Base-by-base conservation (phyloP, 2,888 invertebrate species). In the Dryadula phaetusa region DNA sequence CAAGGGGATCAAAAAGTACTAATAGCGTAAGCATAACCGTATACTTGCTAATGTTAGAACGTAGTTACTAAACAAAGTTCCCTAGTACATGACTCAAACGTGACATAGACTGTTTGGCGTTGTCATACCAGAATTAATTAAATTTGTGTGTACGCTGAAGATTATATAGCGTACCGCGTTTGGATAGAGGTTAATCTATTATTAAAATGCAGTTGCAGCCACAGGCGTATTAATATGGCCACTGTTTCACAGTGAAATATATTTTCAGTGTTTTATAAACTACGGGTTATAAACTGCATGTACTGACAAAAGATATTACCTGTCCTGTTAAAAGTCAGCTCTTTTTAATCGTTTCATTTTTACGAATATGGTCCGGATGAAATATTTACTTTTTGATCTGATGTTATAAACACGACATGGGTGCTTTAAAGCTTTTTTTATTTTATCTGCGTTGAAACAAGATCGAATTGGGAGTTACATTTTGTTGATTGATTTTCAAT, bases 131-230 rank as follows among this genome's bases (percentile, higher is more conserved):
- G 78, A 83, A 86, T 87, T 87, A 88, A 89, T 88, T 87, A 86
- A 88, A 85, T 84, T 82, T 79, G 79, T 84, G 84, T 87, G 80
- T 87, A 84, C 84, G 81, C 77, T 84, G 82, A 85, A 86, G 85
- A 86, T 88, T 85, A 86, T 84, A 84, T 76, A 78, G 76, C 73
- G 68, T 75, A 67, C 76, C 72, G 63, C 83, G 85, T 85, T 84
- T 87, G 82, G 71, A 71, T 76, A 74, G 74, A 74, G 83, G 83
- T 84, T 86, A 85, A 88, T 87, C 80, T 83, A 86, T 87, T 86
- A 87, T 86, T 86, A 84, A 86, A 84, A 83, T 83, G 81, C 82
- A 86, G 79, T 80, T 83, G 83, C 81, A 85, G 78, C 77, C 75
- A 67, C 75, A 64, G 56, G 53, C 63, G 42, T 54, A 69, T 69